Evolutionary conservation across 2,888 invertebrate species (phyloP).

Genomic region (Euproctis similis): DNA sequence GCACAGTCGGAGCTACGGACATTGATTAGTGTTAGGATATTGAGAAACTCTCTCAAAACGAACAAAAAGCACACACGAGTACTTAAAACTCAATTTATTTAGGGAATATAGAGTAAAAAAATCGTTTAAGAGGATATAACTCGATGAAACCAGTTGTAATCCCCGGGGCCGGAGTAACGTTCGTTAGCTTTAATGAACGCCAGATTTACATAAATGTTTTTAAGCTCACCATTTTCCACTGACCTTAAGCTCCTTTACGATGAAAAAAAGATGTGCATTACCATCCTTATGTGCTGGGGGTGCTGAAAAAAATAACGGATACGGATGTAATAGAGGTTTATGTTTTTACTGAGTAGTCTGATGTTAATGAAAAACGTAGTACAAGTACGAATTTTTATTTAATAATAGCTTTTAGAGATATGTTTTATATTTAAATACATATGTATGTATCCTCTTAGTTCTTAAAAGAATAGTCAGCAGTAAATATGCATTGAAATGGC

Average conservation of each 20-base stretch:
- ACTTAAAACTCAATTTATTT: slow-evolving; percentile 9
- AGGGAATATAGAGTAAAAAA: slow-evolving; percentile 8
- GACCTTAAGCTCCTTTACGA: slow-evolving; percentile 30
- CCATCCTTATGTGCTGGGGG: slow-evolving; percentile 13
- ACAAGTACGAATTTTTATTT: no score
- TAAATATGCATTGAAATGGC: no score
- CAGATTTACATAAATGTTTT: slow-evolving; percentile 49
- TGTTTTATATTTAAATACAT: no score
- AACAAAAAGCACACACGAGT: slow-evolving; percentile 1
- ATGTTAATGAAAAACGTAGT: slow-evolving; percentile 5
- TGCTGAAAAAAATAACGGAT: slow-evolving; percentile 15
- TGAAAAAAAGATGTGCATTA: slow-evolving; percentile 11
- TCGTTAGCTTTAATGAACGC: slow-evolving; percentile 52
- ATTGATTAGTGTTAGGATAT: no score
- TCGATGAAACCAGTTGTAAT: slow-evolving; percentile 30
- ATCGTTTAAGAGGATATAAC: slow-evolving; percentile 16
- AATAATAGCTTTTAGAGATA: no score
- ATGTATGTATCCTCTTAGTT: no score
- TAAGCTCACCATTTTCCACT: slow-evolving; percentile 27
- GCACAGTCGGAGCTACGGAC: no score
- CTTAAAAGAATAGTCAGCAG: no score
- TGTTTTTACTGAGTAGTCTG: slow-evolving; percentile 5
- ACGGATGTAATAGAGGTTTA: slow-evolving; percentile 9
- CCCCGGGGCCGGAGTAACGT: slow-evolving; percentile 32
- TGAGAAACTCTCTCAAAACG: background rate